A percentile compares a stretch with the other conserved stretches of the same genome.
These are phyloP conservation scores for Spodoptera frugiperda DNA, from an alignment of 1,140 invertebrate species.

Conservation along the genomic window DNA sequence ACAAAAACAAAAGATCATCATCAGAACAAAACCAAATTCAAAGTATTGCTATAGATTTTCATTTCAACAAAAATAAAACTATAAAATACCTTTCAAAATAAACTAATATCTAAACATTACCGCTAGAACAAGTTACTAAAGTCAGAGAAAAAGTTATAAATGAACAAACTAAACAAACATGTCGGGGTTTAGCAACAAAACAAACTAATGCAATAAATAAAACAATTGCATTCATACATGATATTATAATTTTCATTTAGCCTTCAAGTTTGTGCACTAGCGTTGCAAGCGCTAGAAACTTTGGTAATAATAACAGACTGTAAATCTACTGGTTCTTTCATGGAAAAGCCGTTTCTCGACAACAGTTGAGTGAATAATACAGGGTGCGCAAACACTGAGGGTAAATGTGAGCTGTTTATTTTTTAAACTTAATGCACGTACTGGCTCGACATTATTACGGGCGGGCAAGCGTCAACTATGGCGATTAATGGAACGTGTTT, in stretches of 20 bases:
- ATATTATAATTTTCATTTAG: slow-evolving; percentile 40
- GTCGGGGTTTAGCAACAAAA: slow-evolving; percentile 2
- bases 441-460: slow-evolving; percentile 1
- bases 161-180: slow-evolving; percentile 21
- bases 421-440: slow-evolving; percentile 9
- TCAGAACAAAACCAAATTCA: background rate
- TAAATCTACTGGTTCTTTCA: slow-evolving; percentile 42
- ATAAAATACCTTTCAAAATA: slow-evolving; percentile 13
- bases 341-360: slow-evolving; percentile 12
- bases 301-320: slow-evolving; percentile 44
- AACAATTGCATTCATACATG: slow-evolving; percentile 37
- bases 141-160: slow-evolving; percentile 24
- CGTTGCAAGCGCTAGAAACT: slow-evolving; percentile 23
- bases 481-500: background rate
- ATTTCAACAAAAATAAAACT: background rate
- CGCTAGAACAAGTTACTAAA: background rate
- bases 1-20: too few species aligned
- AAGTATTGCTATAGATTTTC: background rate
- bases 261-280: slow-evolving; percentile 21
- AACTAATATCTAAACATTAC: slow-evolving; percentile 16
- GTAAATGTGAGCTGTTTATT: slow-evolving; percentile 12
- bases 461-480: background rate
- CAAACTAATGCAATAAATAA: slow-evolving; percentile 38
- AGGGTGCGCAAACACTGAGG: slow-evolving; percentile 4
- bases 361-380: slow-evolving; percentile 35